Evolutionary conservation across 2,113 vertebrate genomes (phyloP).

Genomic region (Nyctibius bracteatus): DNA sequence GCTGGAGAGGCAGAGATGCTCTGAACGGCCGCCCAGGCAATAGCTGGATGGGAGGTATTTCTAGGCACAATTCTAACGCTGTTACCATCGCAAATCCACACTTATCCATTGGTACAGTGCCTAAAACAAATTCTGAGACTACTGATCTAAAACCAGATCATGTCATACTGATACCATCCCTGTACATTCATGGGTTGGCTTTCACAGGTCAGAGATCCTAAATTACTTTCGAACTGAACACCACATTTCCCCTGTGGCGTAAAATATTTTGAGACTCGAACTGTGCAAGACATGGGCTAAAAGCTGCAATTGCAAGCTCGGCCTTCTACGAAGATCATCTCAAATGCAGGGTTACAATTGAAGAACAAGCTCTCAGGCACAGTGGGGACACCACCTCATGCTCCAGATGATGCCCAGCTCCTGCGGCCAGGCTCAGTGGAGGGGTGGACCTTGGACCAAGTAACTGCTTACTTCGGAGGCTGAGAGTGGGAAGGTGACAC

Average conservation of each 20-base stretch:
- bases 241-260: background rate
- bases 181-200: background rate
- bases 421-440: background rate
- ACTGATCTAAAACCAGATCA: background rate
- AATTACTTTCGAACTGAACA: background rate
- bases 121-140: background rate
- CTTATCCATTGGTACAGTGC: background rate
- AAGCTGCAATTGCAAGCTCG: background rate
- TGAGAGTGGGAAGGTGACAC: background rate
- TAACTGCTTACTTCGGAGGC: background rate
- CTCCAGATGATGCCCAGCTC: background rate
- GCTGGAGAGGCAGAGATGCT: background rate
- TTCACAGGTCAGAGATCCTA: background rate
- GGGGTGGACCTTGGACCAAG: background rate
- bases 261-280: background rate
- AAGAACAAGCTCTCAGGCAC: background rate
- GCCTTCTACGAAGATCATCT: background rate
- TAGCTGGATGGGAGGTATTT: background rate
- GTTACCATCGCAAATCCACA: background rate
- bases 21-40: background rate
- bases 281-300: background rate
- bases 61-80: background rate
- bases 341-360: background rate
- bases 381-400: fast-evolving
- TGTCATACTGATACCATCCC: background rate